phyloP scores from a whole-genome alignment of 2,888 invertebrate species.

The Andrena praecox region DNA sequence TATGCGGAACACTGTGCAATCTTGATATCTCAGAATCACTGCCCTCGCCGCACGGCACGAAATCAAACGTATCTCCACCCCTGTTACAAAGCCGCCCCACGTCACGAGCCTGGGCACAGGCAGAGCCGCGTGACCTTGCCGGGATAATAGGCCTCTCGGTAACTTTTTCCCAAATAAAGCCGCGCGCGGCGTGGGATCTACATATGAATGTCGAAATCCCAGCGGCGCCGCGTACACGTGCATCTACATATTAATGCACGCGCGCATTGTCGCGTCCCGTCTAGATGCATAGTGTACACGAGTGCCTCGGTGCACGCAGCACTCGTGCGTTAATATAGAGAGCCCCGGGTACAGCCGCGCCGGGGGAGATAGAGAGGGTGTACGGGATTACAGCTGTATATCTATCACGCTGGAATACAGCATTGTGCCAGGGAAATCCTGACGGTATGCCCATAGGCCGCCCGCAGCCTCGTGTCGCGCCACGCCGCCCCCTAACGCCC shows the following conservation, averaged over 20 bases:
- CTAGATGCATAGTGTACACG: conserved; percentile 52
- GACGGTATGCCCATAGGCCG: conserved; percentile 77
- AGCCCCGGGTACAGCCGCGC: conserved; percentile 32
- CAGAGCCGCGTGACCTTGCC: background rate
- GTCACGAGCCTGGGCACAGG: background rate
- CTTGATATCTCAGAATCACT: no score
- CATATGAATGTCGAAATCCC: conserved; percentile 61
- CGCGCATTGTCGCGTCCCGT: conserved; percentile 62
- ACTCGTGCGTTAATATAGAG: conserved; percentile 76
- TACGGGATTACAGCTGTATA: conserved; percentile 79
- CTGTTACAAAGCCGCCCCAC: background rate
- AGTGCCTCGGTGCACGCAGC: conserved; percentile 54
- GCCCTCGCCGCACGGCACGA: no score
- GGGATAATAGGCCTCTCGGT: conserved; percentile 23
- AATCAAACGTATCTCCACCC: no score
- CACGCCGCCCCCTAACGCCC: conserved; percentile 67
- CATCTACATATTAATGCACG: conserved; percentile 66
- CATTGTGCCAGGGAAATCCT: conserved; percentile 81
- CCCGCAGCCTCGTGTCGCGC: conserved; percentile 52
- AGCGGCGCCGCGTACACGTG: conserved; percentile 32
- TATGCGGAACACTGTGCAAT: no score
- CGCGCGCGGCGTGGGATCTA: conserved; percentile 44
- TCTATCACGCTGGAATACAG: conserved; percentile 82
- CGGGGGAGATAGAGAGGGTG: conserved; percentile 45
- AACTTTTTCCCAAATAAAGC: conserved; percentile 36